A percentile compares a stretch with the other conserved stretches of the same genome.
These are phyloP conservation scores for Hyles euphorbiae DNA, from an alignment of 1,140 invertebrate species.

Conservation along the genomic window DNA sequence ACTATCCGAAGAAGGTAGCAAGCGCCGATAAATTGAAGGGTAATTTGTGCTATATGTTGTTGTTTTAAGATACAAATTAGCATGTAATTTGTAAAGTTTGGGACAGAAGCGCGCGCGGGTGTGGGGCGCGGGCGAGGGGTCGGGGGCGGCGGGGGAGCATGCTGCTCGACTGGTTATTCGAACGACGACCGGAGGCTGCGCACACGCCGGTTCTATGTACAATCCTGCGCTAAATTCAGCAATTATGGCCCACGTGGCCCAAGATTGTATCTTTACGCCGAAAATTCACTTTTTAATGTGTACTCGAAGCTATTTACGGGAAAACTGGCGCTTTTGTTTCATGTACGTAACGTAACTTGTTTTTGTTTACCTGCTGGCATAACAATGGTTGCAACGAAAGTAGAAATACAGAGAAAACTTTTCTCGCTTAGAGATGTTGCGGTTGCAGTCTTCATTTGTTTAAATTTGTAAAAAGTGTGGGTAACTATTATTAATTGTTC, in stretches of 20 bases:
- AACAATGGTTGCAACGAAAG: too few relatives aligned
- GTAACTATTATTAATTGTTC: too few relatives aligned
- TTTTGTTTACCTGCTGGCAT: too few relatives aligned
- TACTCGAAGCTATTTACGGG: not conserved
- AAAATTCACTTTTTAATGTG: constrained; percentile 9
- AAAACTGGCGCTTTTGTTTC: too few relatives aligned
- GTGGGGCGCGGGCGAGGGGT: constrained; percentile 32
- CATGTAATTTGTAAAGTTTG: constrained; percentile 38
- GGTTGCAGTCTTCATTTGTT: too few relatives aligned
- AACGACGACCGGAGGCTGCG: constrained; percentile 71
- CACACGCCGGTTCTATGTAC: constrained; percentile 53
- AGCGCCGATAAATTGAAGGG: not conserved
- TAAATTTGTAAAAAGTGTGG: too few relatives aligned
- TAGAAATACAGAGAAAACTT: too few relatives aligned
- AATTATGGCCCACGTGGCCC: constrained; percentile 45
- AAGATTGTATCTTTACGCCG: constrained; percentile 18
- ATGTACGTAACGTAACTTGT: too few relatives aligned
- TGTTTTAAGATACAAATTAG: constrained; percentile 14
- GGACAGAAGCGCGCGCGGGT: constrained; percentile 37
- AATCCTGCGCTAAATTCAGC: constrained; percentile 45
- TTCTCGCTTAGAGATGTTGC: too few relatives aligned
- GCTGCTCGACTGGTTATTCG: constrained; percentile 69
- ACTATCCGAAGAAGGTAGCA: constrained; percentile 11
- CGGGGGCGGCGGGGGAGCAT: constrained; percentile 41
- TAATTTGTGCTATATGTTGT: constrained; percentile 9